Evolutionary conservation across 2,113 vertebrate species (phyloP).

Genomic region (Oncorhynchus kisutch): DNA sequence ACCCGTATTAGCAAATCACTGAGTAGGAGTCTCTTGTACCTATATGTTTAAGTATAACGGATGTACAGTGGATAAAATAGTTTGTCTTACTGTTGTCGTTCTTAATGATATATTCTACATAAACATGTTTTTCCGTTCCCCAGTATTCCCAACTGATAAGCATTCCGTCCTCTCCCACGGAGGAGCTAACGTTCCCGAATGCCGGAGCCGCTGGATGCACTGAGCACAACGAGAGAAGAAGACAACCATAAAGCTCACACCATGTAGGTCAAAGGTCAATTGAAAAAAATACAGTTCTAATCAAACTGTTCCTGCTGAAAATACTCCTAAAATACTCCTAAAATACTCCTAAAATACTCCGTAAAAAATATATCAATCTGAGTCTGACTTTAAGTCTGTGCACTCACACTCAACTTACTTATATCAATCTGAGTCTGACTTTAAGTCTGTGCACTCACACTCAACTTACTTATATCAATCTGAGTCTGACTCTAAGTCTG

Average conservation of each 20-base stretch:
- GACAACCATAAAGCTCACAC: constrained; percentile 65
- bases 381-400: neutral
- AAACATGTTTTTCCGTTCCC: constrained; percentile 87
- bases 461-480: neutral
- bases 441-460: neutral
- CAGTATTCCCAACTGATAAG: constrained; percentile 94
- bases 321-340: neutral
- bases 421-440: too few relatives aligned
- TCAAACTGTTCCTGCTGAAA: neutral
- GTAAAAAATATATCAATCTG: neutral
- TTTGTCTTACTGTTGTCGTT: constrained; percentile 86
- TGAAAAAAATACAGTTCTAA: constrained; percentile 18
- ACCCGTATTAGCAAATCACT: constrained; percentile 51
- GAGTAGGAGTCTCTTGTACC: constrained; percentile 60
- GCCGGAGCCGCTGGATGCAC: constrained; percentile 76
- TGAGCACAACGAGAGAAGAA: constrained; percentile 82
- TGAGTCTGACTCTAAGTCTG: neutral
- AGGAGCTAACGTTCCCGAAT: constrained; percentile 85
- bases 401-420: neutral
- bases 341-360: neutral
- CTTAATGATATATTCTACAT: constrained; percentile 89
- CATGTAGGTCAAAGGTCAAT: constrained; percentile 12
- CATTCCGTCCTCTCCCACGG: constrained; percentile 81
- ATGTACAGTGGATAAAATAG: constrained; percentile 43
- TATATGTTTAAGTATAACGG: constrained; percentile 29